Evolutionary conservation across 2,797 vertebrate species (phyloP).

Genomic region (Botia kubotai): DNA sequence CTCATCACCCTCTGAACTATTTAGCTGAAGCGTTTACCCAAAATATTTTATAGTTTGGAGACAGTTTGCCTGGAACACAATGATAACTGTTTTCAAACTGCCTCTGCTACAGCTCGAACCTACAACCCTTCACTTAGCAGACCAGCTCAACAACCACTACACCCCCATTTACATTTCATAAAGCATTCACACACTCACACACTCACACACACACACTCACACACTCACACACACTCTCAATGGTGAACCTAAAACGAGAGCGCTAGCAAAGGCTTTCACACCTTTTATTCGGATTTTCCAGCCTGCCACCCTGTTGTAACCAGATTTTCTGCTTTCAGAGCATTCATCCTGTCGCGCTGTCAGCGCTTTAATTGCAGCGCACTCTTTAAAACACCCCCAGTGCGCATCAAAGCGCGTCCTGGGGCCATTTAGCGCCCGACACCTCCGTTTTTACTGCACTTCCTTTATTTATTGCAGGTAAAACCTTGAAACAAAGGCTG

Average conservation of each 20-base stretch:
- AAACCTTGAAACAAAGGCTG: conserved; percentile 70
- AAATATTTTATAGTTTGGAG: conserved; percentile 4
- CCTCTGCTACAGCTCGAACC: background rate
- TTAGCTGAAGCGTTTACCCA: background rate
- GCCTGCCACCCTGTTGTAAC: conserved; percentile 53
- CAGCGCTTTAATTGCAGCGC: conserved; percentile 69
- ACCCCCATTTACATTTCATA: background rate
- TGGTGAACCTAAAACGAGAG: background rate
- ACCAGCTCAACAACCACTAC: background rate
- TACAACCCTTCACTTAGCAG: conserved; percentile 5
- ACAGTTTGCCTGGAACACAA: background rate
- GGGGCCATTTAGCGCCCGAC: conserved; percentile 71
- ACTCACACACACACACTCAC: conserved; percentile 23
- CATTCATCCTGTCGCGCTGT: conserved; percentile 44
- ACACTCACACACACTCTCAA: conserved; percentile 16
- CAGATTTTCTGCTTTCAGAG: conserved; percentile 51
- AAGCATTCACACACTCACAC: no score
- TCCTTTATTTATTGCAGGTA: conserved; percentile 70
- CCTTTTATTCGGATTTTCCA: conserved; percentile 69
- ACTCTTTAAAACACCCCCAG: conserved; percentile 72
- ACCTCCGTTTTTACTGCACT: conserved; percentile 75
- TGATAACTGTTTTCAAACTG: background rate
- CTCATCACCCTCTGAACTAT: background rate
- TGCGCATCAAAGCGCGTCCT: conserved; percentile 77
- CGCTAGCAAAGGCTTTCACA: conserved; percentile 68